Evolutionary conservation across 1,140 invertebrate species (phyloP).

Genomic region (Aphidius ervi): DNA sequence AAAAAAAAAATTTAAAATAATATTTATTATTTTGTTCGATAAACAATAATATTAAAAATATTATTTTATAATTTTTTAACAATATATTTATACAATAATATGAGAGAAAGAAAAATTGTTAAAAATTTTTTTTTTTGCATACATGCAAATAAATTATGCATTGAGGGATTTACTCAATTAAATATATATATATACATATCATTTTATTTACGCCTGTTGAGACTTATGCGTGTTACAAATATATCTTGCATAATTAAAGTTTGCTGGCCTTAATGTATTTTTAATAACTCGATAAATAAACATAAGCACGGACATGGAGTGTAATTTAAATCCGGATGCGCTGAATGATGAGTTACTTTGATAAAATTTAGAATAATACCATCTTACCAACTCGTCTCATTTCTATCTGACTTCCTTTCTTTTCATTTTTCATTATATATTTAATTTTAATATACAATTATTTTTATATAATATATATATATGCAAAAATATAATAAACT

Average conservation of each 20-base stretch:
- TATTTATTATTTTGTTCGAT: no score
- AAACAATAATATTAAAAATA: no score
- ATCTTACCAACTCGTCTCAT: slow-evolving; percentile 16
- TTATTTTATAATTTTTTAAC: no score
- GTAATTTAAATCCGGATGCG: slow-evolving; percentile 34
- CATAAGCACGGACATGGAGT: slow-evolving; percentile 28
- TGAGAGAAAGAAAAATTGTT: no score
- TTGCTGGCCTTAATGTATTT: slow-evolving; percentile 30
- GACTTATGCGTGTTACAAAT: slow-evolving; percentile 25
- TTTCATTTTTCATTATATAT: slow-evolving; percentile 9
- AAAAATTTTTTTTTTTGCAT: no score
- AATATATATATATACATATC: no score
- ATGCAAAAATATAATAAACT: no score
- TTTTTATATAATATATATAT: slow-evolving; percentile 11
- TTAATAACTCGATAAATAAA: slow-evolving; percentile 36
- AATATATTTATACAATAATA: no score
- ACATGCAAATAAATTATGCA: no score
- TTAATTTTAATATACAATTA: neutral
- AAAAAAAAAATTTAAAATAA: no score
- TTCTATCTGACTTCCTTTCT: slow-evolving; percentile 6
- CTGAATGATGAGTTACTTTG: slow-evolving; percentile 28
- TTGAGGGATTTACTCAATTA: no score
- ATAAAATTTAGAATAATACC: slow-evolving; percentile 28
- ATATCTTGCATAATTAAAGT: slow-evolving; percentile 27
- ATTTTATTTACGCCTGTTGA: slow-evolving; percentile 4